Percentiles rank a stretch among this genome's conserved stretches.
These are phyloP conservation scores for Rissa tridactyla DNA, from an alignment of 2,113 vertebrate species.

Conservation along the genomic window DNA sequence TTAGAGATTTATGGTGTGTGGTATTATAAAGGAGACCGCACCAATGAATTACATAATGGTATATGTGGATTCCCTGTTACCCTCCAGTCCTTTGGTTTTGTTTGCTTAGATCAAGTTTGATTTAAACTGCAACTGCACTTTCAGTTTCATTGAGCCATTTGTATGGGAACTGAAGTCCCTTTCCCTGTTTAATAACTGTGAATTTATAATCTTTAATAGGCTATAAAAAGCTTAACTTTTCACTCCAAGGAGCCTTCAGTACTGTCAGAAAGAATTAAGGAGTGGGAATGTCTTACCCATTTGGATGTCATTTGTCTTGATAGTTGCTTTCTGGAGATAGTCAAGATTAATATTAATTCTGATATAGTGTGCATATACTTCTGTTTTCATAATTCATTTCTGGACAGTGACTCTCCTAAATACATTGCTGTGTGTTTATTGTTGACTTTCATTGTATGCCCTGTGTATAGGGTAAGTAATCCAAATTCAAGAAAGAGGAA, in stretches of 20 bases:
- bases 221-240: slow-evolving; percentile 40
- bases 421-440: not conserved
- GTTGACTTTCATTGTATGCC: not conserved
- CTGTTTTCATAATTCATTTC: not conserved
- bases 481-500: not conserved
- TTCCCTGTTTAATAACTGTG: not conserved
- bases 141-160: not conserved
- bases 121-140: not conserved
- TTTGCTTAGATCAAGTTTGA: not conserved
- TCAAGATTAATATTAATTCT: slow-evolving; percentile 19
- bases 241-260: slow-evolving; percentile 10
- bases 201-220: slow-evolving; percentile 4
- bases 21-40: not conserved
- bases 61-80: not conserved
- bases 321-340: slow-evolving; percentile 14
- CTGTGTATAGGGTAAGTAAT: not conserved
- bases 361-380: not conserved
- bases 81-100: not conserved
- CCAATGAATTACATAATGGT: not conserved
- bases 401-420: not conserved
- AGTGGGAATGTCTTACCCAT: not conserved
- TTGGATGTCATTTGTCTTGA: slow-evolving; percentile 39
- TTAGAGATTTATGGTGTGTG: not conserved
- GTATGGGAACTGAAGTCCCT: not conserved
- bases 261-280: slow-evolving; percentile 46